Percentiles rank a stretch among this genome's conserved stretches.
Conservation (phyloP, 2,888 invertebrate species). For the Drosophila kokeensis region DNA sequence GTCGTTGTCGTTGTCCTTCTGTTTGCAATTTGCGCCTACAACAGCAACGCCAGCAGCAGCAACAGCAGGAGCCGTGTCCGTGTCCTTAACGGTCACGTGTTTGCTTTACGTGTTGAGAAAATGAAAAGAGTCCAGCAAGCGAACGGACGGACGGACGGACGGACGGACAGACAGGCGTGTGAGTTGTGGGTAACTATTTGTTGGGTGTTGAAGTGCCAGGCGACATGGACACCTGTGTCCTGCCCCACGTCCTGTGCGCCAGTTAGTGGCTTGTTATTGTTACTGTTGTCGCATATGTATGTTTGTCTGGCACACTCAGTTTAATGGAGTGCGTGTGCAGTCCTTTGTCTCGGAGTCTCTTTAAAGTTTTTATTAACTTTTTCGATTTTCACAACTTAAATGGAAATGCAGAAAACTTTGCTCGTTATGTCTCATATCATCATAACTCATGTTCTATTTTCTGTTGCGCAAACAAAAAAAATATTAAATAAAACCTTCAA, state of each 20-base stretch:
- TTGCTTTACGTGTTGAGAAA: slow-evolving; percentile 81
- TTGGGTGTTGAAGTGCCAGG: slow-evolving; percentile 71
- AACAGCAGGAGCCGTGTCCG: slow-evolving; percentile 41
- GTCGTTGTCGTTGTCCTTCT: slow-evolving; percentile 70
- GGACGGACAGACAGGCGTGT: slow-evolving; percentile 11
- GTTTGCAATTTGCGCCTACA: slow-evolving; percentile 82
- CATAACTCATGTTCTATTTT: slow-evolving; percentile 76
- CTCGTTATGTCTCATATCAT: slow-evolving; percentile 66
- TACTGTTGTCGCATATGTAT: slow-evolving; percentile 59
- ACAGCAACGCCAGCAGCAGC: slow-evolving; percentile 43
- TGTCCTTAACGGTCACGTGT: slow-evolving; percentile 80
- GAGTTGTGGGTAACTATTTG: slow-evolving; percentile 21
- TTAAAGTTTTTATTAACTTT: slow-evolving; percentile 75
- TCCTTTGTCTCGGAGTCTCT: slow-evolving; percentile 33
- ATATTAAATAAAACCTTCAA: slow-evolving; percentile 6
- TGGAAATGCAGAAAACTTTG: slow-evolving; percentile 70
- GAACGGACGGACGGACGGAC: slow-evolving; percentile 19
- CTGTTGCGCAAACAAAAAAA: slow-evolving; percentile 36
- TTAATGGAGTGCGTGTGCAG: slow-evolving; percentile 75
- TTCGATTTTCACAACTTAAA: slow-evolving; percentile 77
- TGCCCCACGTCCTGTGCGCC: slow-evolving; percentile 35
- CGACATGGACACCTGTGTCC: slow-evolving; percentile 78
- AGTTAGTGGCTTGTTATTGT: slow-evolving; percentile 74
- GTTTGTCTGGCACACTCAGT: slow-evolving; percentile 45
- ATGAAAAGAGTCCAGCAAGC: slow-evolving; percentile 70